phyloP scores from a whole-genome alignment of 2,113 vertebrate species.

The Mirounga angustirostris region DNA sequence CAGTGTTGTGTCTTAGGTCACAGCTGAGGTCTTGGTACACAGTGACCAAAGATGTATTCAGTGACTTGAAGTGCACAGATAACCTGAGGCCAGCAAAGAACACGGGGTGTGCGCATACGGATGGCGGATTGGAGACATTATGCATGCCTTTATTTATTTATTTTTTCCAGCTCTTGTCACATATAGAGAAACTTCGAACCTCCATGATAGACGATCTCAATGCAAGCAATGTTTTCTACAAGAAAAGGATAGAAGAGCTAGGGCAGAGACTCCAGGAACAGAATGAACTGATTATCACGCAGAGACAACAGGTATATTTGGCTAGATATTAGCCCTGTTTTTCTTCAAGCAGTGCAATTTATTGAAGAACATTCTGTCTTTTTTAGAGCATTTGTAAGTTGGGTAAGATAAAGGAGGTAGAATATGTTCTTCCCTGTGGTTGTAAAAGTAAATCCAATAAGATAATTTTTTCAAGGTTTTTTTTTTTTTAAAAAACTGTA shows the following conservation, averaged over 20 bases:
- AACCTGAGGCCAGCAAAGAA: background rate
- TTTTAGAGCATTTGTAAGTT: background rate
- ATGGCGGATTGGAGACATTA: background rate
- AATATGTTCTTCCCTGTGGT: background rate
- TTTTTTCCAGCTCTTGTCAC: slow-evolving; percentile 88
- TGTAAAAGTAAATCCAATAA: background rate
- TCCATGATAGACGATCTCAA: slow-evolving; percentile 88
- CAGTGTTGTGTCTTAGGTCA: background rate
- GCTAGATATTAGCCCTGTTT: rapidly evolving
- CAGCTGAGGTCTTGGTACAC: background rate
- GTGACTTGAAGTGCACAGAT: background rate
- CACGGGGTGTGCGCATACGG: rapidly evolving
- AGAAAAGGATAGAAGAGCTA: slow-evolving; percentile 90
- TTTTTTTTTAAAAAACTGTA: background rate
- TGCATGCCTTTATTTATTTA: background rate
- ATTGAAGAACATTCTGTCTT: background rate
- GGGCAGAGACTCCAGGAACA: slow-evolving; percentile 90
- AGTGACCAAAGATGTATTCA: background rate
- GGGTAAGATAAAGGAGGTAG: background rate
- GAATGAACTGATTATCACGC: slow-evolving; percentile 89
- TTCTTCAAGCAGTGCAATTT: background rate
- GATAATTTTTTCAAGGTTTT: background rate
- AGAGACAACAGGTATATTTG: slow-evolving; percentile 91
- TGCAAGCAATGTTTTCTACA: slow-evolving; percentile 86
- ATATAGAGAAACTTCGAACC: slow-evolving; percentile 88